Conservation (phyloP, 1,140 invertebrate species). For the Apis dorsata region DNA sequence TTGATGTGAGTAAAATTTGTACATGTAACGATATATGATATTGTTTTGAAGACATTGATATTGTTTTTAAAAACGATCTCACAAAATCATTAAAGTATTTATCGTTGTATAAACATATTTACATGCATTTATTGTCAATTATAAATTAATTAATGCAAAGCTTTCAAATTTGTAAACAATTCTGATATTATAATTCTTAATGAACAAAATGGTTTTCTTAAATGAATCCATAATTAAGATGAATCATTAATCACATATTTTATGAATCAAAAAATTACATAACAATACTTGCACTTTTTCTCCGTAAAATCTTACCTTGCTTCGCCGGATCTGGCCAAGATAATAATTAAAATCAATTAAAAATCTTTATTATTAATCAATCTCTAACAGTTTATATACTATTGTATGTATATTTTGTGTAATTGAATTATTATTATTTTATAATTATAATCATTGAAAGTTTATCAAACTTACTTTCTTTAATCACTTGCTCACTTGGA, state of each 20-base stretch:
- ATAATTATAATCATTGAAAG: no score
- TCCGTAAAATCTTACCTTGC: slow-evolving; percentile 73
- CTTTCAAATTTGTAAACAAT: neutral
- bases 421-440: neutral
- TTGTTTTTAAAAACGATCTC: no score
- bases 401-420: neutral
- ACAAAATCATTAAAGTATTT: neutral
- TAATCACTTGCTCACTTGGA: slow-evolving; percentile 87
- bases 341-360: slow-evolving; percentile 71
- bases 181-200: neutral
- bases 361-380: slow-evolving; percentile 64
- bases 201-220: neutral
- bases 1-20: neutral
- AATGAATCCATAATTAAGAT: neutral
- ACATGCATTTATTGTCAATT: neutral
- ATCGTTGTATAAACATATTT: no score
- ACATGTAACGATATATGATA: neutral
- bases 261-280: slow-evolving; percentile 40
- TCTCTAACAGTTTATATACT: neutral
- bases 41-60: neutral
- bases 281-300: slow-evolving; percentile 60
- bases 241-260: slow-evolving; percentile 1
- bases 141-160: neutral
- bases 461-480: slow-evolving; percentile 87
- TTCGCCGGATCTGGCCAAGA: slow-evolving; percentile 73